These are phyloP conservation scores for Ianthella basta DNA, from an alignment of 37 sponge, comb jelly and placozoan species.

Conservation along the genomic window DNA sequence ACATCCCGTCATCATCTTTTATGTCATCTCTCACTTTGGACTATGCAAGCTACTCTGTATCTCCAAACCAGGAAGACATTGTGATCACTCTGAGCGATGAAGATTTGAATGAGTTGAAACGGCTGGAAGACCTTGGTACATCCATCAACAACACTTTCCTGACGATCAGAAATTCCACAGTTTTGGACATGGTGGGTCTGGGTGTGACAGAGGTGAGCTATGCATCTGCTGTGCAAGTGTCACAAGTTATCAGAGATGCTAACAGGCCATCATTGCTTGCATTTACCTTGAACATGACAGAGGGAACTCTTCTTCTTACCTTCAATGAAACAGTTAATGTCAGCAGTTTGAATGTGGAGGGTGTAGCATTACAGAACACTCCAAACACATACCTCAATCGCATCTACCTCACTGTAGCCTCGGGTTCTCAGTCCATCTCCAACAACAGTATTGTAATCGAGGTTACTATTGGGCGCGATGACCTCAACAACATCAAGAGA, in stretches of 20 bases:
- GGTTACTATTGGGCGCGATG: constrained; percentile 72
- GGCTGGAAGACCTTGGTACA: constrained; percentile 64
- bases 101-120: constrained; percentile 83
- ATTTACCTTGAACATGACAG: constrained; percentile 58
- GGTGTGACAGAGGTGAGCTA: constrained; percentile 39
- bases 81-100: constrained; percentile 49
- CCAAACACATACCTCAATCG: constrained; percentile 34
- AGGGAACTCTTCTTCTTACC: constrained; percentile 62
- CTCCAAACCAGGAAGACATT: constrained; percentile 20
- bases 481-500: constrained; percentile 84
- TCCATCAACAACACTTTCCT: constrained; percentile 55
- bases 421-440: constrained; percentile 42
- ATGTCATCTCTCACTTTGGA: background rate
- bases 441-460: constrained; percentile 29
- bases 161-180: constrained; percentile 41
- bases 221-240: constrained; percentile 19
- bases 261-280: constrained; percentile 62
- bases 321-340: constrained; percentile 91
- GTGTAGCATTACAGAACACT: constrained; percentile 64
- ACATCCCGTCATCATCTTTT: background rate
- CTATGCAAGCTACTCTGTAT: constrained; percentile 8
- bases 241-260: constrained; percentile 30
- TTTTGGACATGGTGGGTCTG: constrained; percentile 78
- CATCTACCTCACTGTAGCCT: constrained; percentile 31
- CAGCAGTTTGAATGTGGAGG: constrained; percentile 62